phyloP scores from a whole-genome alignment of 2,113 vertebrate species.

The Grallaria varia region DNA sequence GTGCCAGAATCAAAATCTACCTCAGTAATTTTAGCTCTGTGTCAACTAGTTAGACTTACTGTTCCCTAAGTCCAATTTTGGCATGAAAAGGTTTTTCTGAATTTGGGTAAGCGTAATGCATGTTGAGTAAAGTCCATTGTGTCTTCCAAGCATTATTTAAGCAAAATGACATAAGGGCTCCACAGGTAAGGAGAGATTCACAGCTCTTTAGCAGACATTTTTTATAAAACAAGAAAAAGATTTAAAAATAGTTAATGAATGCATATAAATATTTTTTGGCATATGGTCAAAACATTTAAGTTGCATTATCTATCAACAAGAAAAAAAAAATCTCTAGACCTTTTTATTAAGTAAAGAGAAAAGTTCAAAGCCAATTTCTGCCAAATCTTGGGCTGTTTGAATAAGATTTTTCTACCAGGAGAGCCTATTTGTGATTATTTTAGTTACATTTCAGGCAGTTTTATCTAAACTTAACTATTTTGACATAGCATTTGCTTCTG shows the following conservation, averaged over 20 bases:
- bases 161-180: not conserved
- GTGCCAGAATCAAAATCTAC: not conserved
- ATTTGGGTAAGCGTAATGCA: not conserved
- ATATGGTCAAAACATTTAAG: not conserved
- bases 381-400: not conserved
- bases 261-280: not conserved
- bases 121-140: not conserved
- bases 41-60: not conserved
- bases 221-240: not conserved
- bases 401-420: not conserved
- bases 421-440: not conserved
- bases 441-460: not conserved
- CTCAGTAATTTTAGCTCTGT: not conserved
- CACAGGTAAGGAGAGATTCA: not conserved
- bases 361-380: not conserved
- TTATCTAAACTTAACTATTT: not conserved
- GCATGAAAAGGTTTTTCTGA: not conserved
- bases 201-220: not conserved
- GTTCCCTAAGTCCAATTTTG: not conserved
- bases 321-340: not conserved
- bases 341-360: not conserved
- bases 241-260: not conserved
- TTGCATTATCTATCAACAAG: not conserved
- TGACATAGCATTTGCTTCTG: not conserved
- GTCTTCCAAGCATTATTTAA: not conserved